phyloP scores from a whole-genome alignment of 2,797 vertebrate genomes.

The Glyptemys insculpta region DNA sequence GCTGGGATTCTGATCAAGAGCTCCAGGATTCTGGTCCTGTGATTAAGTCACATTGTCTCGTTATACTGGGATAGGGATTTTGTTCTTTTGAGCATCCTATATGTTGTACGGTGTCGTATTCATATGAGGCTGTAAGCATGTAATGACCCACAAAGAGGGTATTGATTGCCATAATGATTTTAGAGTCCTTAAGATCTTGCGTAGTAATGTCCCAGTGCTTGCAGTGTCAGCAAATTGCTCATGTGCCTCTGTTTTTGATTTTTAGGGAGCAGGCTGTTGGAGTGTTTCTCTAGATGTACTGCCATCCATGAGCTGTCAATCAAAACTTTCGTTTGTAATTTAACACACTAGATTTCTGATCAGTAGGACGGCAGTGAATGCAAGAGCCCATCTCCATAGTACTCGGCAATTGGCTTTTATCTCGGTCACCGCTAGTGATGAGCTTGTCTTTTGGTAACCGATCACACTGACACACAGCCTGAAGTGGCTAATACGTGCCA shows the following conservation, averaged over 20 bases:
- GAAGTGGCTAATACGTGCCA: background rate
- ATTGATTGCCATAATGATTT: background rate
- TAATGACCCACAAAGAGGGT: background rate
- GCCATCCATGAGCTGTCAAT: no score
- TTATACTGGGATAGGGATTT: background rate
- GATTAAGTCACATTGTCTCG: background rate
- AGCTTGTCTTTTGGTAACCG: no score
- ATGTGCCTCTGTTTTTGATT: background rate
- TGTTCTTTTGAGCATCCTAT: background rate
- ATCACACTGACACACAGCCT: background rate
- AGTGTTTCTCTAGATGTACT: background rate
- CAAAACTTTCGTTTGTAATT: background rate
- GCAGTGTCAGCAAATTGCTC: background rate
- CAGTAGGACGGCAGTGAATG: background rate
- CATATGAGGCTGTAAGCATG: no score
- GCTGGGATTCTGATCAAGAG: background rate
- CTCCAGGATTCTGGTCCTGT: background rate
- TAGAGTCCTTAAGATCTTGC: background rate
- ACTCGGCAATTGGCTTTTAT: background rate
- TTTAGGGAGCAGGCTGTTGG: background rate
- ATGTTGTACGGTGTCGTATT: background rate
- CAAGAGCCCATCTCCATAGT: background rate
- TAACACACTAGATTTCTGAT: background rate
- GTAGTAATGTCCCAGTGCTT: background rate
- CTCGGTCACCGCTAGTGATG: background rate